Conservation (phyloP, 2,113 vertebrate species). For the Zosterops japonicus region DNA sequence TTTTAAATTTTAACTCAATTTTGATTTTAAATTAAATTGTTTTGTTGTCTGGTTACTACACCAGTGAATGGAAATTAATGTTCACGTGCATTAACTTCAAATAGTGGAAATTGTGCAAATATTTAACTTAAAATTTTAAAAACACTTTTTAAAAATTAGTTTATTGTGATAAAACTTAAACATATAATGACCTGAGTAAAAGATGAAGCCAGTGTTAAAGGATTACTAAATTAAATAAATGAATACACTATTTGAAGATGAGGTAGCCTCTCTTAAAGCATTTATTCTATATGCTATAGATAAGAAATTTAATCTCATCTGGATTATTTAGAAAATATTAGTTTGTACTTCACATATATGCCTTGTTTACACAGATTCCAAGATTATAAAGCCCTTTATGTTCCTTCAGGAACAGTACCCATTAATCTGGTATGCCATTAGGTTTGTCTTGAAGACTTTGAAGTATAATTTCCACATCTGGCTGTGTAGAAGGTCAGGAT, state of each 20-base stretch:
- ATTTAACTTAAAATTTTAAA: not conserved
- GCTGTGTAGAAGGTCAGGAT: slow-evolving; percentile 20
- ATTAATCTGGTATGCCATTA: not conserved
- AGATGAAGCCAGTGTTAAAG: not conserved
- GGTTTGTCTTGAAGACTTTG: slow-evolving; percentile 11
- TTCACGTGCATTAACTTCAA: not conserved
- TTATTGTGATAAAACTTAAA: not conserved
- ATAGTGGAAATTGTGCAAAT: not conserved
- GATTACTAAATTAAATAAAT: not conserved
- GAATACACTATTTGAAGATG: not conserved
- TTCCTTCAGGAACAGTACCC: not conserved
- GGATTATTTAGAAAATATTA: not conserved
- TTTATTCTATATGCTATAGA: not conserved
- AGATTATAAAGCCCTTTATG: not conserved
- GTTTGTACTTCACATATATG: not conserved
- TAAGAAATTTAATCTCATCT: not conserved
- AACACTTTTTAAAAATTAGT: not conserved
- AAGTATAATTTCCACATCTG: slow-evolving; percentile 46
- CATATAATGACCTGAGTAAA: not conserved
- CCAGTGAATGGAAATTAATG: not conserved
- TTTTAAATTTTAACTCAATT: not conserved
- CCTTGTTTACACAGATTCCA: not conserved
- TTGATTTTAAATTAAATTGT: not conserved
- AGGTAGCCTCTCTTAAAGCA: not conserved
- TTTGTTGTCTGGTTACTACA: not conserved